Conservation (phyloP, 2,113 vertebrate genomes). For the Seriola quinqueradiata region DNA sequence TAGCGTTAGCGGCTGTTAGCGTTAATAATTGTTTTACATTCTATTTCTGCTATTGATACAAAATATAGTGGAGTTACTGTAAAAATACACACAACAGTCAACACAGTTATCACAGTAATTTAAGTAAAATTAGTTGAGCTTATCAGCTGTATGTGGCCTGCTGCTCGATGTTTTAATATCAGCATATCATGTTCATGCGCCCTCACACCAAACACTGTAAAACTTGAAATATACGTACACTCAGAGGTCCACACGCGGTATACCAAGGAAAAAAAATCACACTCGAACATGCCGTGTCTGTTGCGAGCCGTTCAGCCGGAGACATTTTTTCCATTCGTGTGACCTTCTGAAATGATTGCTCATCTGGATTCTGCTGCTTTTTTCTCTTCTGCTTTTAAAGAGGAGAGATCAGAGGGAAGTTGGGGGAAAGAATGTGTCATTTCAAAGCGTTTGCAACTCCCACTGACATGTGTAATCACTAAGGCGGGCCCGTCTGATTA, state of each 20-base stretch:
- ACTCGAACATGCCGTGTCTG: neutral
- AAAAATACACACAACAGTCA: neutral
- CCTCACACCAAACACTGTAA: neutral
- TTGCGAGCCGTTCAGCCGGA: conserved; percentile 7
- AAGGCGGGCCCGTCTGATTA: conserved; percentile 41
- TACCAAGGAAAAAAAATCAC: neutral
- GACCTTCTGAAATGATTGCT: conserved; percentile 20
- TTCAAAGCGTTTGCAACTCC: conserved; percentile 18
- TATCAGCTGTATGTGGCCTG: neutral
- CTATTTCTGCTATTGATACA: neutral
- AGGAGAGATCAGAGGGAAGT: conserved; percentile 24
- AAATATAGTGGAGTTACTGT: neutral
- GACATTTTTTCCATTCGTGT: conserved; percentile 3
- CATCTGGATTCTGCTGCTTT: conserved; percentile 9
- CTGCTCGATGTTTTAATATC: neutral
- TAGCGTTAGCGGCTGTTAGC: too few species aligned
- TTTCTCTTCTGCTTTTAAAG: neutral
- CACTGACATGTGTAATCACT: conserved; percentile 11
- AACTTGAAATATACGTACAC: neutral
- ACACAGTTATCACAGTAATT: neutral
- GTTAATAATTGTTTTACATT: neutral
- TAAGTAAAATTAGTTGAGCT: neutral
- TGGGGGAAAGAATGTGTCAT: conserved; percentile 11
- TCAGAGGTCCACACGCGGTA: neutral
- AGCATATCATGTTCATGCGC: neutral